Base-by-base conservation (phyloP, 2,797 vertebrate genomes). In the Botia kubotai region DNA sequence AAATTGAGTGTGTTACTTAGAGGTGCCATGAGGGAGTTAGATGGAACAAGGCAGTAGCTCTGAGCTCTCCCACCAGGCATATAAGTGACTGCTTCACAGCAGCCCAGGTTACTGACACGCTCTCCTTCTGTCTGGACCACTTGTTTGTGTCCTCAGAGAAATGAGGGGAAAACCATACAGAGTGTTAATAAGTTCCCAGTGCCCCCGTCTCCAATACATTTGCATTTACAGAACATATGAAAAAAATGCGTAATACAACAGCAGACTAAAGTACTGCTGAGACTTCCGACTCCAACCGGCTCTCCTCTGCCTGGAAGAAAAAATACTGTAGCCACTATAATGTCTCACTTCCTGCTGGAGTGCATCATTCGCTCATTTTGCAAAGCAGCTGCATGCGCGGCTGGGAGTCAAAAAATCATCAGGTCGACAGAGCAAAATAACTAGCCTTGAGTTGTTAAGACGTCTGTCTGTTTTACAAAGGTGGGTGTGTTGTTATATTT, bases 11-110 rank as follows among this genome's bases (percentile, higher is more conserved):
- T 70, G 79, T 86, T 83, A 81, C 78, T 83, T 60, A 46, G 62
- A 74, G 72, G 73, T 60, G 82, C 79, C 53, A 60, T 62, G 67
- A 77, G 77, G 76, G 81, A 83, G 57, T 79, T 81, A 78, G 17
- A 57, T 52, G 46, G 75, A 84, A 77, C 16, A 50, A 63, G 78
- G 62, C 75, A 70, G 81, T 82, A 75, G 79, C 85, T 84, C 82
- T 50, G 70, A 80, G 83, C 79, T 58, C 63, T 86, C 88, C 86
- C 88, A 71, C 87, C 72, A 90, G 77, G 82, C 58, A 75, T 85
- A 52, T 87, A 87, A 88, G 66, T 48, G 77, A 90, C 84, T 85
- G 82, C 84, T 79, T 83, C 86, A 85, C 48, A 58, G 46, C 77
- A 77, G 73, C 77, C 88, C 68, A 87, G 84, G 77, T 89, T 88